Evolutionary conservation across 2,113 vertebrate genomes (phyloP).

Genomic region (Uropsilus gracilis): DNA sequence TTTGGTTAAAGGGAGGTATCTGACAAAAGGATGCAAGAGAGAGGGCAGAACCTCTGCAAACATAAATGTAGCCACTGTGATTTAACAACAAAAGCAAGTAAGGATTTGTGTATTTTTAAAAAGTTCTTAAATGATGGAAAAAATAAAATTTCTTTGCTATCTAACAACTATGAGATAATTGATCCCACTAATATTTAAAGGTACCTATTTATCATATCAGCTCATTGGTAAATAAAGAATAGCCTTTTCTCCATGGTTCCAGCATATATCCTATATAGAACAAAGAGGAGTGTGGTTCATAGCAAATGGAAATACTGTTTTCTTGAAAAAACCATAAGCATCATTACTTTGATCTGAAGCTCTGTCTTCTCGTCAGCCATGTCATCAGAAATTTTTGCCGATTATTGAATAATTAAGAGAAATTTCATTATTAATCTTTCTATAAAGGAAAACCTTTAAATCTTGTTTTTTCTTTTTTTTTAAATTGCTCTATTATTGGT

Average conservation of each 20-base stretch:
- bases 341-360: not conserved
- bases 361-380: too few species aligned
- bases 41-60: too few species aligned
- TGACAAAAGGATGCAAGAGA: not conserved
- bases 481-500: too few species aligned
- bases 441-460: not conserved
- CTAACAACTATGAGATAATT: not conserved
- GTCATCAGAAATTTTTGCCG: not conserved
- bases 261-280: accelerated
- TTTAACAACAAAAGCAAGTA: not conserved
- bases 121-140: not conserved
- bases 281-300: not conserved
- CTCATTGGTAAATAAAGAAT: not conserved
- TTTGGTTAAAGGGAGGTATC: not conserved
- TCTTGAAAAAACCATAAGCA: not conserved
- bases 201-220: not conserved
- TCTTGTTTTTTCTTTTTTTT: not conserved
- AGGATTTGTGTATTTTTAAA: not conserved
- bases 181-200: not conserved
- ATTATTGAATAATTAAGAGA: not conserved
- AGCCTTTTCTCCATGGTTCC: not conserved
- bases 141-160: not conserved
- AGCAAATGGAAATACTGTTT: not conserved
- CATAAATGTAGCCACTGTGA: not conserved
- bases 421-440: not conserved